These are phyloP conservation scores for Stomorhina lunata DNA, from an alignment of 2,888 invertebrate species.

Conservation along the genomic window DNA sequence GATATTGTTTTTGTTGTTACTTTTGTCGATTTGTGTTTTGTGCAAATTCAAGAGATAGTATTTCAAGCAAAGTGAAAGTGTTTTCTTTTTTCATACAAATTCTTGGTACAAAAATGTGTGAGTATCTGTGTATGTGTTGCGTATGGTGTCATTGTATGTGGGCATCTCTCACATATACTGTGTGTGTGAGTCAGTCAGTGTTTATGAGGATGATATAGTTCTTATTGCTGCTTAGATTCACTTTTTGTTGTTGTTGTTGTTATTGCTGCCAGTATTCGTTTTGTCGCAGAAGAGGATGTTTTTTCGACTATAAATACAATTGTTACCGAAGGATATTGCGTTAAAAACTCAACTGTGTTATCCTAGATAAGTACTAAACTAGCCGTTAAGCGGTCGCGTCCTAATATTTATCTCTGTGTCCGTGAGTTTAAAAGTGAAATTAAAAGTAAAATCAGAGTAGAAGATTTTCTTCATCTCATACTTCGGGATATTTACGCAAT, in stretches of 20 bases:
- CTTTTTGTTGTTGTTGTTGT: conserved; percentile 35
- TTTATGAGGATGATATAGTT: conserved; percentile 44
- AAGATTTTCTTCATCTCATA: neutral
- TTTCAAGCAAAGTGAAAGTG: conserved; percentile 60
- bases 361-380: conserved; percentile 72
- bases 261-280: conserved; percentile 34
- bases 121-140: conserved; percentile 12
- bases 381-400: conserved; percentile 68
- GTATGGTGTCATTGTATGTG: neutral
- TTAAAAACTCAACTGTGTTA: conserved; percentile 76
- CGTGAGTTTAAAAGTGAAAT: conserved; percentile 21
- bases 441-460: conserved; percentile 44
- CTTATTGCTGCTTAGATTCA: conserved; percentile 39
- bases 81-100: conserved; percentile 48
- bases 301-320: conserved; percentile 77
- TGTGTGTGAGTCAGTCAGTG: neutral
- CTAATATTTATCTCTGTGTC: conserved; percentile 1
- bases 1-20: neutral
- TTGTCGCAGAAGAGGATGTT: conserved; percentile 53
- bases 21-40: conserved; percentile 44
- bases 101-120: conserved; percentile 16
- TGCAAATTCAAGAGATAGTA: conserved; percentile 54
- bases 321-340: conserved; percentile 73
- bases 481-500: neutral
- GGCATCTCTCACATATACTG: neutral